A percentile compares a stretch with the other conserved stretches of the same genome.
Conservation (phyloP, 2,888 invertebrate genomes). For the Cryptocheilus praepositus region DNA sequence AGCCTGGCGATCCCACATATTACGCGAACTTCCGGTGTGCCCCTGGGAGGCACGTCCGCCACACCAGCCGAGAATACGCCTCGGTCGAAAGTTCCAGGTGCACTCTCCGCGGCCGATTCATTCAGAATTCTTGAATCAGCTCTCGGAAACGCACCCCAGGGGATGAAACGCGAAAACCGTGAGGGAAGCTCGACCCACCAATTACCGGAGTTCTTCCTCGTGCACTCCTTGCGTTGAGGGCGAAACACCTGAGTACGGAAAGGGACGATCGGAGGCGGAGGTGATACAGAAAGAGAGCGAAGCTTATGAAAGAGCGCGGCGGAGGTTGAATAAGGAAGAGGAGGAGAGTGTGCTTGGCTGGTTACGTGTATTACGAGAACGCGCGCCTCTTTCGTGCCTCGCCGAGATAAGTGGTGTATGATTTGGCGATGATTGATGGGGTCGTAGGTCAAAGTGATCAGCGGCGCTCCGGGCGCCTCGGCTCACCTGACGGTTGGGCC, state of each 20-base stretch:
- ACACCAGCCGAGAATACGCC: too few relatives aligned
- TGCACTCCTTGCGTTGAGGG: too few relatives aligned
- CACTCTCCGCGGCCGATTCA: too few relatives aligned
- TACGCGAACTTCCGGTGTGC: too few relatives aligned
- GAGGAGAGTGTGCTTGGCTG: conserved; percentile 38
- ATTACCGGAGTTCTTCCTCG: conserved; percentile 6
- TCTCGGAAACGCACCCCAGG: too few relatives aligned
- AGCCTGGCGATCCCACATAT: too few relatives aligned
- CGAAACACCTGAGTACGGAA: conserved; percentile 13
- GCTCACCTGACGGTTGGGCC: conserved; percentile 66
- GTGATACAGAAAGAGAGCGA: too few relatives aligned
- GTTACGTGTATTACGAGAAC: conserved; percentile 65
- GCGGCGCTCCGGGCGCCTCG: conserved; percentile 71
- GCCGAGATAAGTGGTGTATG: conserved; percentile 71
- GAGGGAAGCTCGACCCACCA: too few relatives aligned
- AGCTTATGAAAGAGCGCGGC: conserved; percentile 13
- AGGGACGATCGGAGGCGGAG: conserved; percentile 9
- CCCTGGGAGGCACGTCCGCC: too few relatives aligned
- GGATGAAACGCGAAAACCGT: too few relatives aligned
- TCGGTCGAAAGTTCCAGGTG: too few relatives aligned
- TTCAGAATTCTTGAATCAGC: too few relatives aligned
- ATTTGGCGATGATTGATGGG: conserved; percentile 74
- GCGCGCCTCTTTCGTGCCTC: conserved; percentile 68
- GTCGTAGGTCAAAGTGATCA: conserved; percentile 72
- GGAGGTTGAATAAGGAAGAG: conserved; percentile 11